A percentile compares a stretch with the other conserved stretches of the same genome.
Conservation (phyloP, 2,888 invertebrate species). For the Agrochola lota region DNA sequence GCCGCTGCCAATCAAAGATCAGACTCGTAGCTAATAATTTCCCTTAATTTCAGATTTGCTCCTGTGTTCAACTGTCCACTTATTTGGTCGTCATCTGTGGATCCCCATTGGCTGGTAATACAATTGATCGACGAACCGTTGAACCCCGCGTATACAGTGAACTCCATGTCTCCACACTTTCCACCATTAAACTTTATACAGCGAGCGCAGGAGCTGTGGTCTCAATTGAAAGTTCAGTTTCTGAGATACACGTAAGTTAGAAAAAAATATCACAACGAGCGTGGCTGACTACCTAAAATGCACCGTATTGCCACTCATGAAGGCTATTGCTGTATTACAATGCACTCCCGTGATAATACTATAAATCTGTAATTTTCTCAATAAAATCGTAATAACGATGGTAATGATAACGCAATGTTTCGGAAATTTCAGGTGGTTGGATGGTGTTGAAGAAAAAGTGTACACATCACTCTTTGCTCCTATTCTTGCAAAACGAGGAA, state of each 20-base stretch:
- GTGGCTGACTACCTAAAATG: not conserved
- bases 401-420: not conserved
- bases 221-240: conserved; percentile 42
- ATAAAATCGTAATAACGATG: not conserved
- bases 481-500: conserved; percentile 70
- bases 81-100: conserved; percentile 75
- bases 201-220: conserved; percentile 71
- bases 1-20: not conserved
- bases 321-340: not conserved
- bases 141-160: conserved; percentile 76
- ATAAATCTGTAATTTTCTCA: not conserved
- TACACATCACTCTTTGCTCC: conserved; percentile 68
- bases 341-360: not conserved
- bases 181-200: conserved; percentile 76
- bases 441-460: conserved; percentile 13
- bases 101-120: conserved; percentile 74
- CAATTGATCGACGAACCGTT: conserved; percentile 73
- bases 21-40: not conserved
- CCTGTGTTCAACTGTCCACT: conserved; percentile 74
- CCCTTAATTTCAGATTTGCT: conserved; percentile 69
- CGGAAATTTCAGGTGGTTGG: conserved; percentile 16
- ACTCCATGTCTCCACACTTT: conserved; percentile 56
- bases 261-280: not conserved
- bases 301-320: not conserved
- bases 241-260: conserved; percentile 62